Evolutionary conservation across 2,113 vertebrate species (phyloP).

Genomic region (Scortum barcoo): DNA sequence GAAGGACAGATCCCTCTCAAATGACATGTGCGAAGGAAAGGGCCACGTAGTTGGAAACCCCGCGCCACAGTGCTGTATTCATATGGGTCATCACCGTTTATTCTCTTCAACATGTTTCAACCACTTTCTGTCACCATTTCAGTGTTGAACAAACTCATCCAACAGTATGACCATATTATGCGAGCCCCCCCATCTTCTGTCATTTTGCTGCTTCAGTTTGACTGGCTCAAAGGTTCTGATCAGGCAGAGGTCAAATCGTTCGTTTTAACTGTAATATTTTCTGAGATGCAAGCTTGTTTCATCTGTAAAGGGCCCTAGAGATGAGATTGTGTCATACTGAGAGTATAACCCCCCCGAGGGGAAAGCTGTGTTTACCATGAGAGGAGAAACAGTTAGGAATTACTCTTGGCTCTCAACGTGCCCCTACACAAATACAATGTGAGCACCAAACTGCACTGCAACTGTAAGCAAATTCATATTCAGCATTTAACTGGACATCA

Average conservation of each 20-base stretch:
- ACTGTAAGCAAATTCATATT: conserved; percentile 12
- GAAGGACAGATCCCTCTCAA: conserved; percentile 26
- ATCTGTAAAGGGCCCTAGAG: conserved; percentile 62
- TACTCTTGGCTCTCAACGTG: conserved; percentile 38
- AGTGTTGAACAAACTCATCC: conserved; percentile 28
- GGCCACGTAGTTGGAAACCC: conserved; percentile 22
- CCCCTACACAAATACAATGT: conserved; percentile 43
- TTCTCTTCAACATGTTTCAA: too few species aligned
- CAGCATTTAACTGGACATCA: conserved; percentile 15
- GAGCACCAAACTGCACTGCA: conserved; percentile 16
- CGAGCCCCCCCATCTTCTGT: conserved; percentile 13
- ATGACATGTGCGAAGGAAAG: conserved; percentile 27
- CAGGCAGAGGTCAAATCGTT: conserved; percentile 46
- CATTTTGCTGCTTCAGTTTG: conserved; percentile 29
- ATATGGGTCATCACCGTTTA: conserved; percentile 3
- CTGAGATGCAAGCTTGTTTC: conserved; percentile 57
- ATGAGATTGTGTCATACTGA: conserved; percentile 60
- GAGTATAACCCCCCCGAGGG: conserved; percentile 48
- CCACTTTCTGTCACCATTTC: too few species aligned
- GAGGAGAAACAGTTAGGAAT: conserved; percentile 48
- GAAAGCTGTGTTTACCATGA: conserved; percentile 63
- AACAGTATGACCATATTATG: conserved; percentile 39
- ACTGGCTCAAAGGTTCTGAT: conserved; percentile 47
- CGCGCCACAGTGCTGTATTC: conserved; percentile 16
- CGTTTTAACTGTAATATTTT: conserved; percentile 59